These are phyloP conservation scores for Myrmecobius fasciatus DNA, from an alignment of 2,113 vertebrate species.

Conservation along the genomic window DNA sequence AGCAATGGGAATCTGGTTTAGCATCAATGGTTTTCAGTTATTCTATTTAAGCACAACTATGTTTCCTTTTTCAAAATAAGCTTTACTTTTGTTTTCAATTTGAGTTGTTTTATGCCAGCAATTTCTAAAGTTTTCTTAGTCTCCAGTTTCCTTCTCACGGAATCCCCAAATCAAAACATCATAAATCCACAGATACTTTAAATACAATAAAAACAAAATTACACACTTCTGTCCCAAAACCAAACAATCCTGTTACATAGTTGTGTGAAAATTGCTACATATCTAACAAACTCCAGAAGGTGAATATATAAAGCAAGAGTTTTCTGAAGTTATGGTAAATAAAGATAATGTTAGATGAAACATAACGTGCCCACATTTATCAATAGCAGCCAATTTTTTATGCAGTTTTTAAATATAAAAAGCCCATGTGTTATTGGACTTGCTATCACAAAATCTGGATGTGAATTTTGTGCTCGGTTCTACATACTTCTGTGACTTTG, in stretches of 20 bases:
- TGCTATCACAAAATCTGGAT: neutral
- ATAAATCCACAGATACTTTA: neutral
- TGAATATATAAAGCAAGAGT: no score
- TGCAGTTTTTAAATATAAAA: neutral
- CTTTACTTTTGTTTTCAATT: neutral
- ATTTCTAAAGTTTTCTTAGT: neutral
- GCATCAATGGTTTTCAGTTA: neutral
- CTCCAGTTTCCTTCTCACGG: neutral
- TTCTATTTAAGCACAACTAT: neutral
- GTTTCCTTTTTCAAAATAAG: neutral
- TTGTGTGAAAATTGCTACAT: neutral
- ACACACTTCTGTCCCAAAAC: neutral
- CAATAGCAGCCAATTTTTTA: neutral
- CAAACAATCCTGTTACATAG: neutral
- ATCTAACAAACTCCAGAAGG: neutral
- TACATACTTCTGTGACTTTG: neutral
- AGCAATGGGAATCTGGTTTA: neutral
- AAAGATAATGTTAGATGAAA: neutral
- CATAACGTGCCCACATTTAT: neutral
- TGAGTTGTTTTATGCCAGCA: neutral
- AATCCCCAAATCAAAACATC: neutral
- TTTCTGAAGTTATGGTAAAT: no score
- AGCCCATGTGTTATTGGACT: neutral
- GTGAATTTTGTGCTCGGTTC: neutral
- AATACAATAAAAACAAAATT: neutral